These are phyloP conservation scores for Coregonus sp. DNA, from an alignment of 2,797 vertebrate species.

Conservation along the genomic window DNA sequence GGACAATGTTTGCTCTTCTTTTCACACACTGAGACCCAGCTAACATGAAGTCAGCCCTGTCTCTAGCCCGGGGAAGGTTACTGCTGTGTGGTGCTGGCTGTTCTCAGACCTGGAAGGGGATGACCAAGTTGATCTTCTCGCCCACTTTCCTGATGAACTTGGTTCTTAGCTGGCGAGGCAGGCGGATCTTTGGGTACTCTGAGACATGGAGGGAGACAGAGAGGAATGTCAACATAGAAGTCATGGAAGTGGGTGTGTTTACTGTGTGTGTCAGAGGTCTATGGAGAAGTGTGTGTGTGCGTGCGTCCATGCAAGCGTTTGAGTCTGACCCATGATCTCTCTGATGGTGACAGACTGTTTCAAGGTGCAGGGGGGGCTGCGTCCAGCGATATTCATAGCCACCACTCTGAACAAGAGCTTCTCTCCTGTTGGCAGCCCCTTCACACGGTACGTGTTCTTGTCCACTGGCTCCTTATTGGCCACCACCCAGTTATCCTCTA, in stretches of 20 bases:
- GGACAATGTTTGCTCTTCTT: neutral
- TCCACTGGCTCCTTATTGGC: conserved; percentile 74
- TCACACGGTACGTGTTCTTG: conserved; percentile 79
- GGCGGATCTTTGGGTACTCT: conserved; percentile 89
- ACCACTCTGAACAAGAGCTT: conserved; percentile 84
- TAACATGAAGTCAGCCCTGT: neutral
- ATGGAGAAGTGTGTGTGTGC: neutral
- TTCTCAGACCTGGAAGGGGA: conserved; percentile 87
- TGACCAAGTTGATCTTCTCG: conserved; percentile 85
- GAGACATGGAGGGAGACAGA: conserved; percentile 23
- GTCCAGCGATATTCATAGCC: conserved; percentile 84
- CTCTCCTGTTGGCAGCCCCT: conserved; percentile 82
- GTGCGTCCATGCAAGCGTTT: neutral
- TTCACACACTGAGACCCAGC: neutral
- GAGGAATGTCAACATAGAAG: neutral
- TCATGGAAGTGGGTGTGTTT: neutral
- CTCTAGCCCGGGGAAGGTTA: neutral
- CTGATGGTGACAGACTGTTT: conserved; percentile 82
- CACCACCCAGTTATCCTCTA: conserved; percentile 82
- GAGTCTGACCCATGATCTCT: conserved; percentile 85
- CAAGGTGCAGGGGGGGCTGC: conserved; percentile 77
- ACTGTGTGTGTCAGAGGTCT: neutral
- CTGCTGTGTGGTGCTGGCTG: neutral
- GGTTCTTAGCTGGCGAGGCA: conserved; percentile 86
- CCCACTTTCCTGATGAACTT: conserved; percentile 82